phyloP scores from a whole-genome alignment of 2,113 vertebrate genomes.

The Toxotes chatareus region DNA sequence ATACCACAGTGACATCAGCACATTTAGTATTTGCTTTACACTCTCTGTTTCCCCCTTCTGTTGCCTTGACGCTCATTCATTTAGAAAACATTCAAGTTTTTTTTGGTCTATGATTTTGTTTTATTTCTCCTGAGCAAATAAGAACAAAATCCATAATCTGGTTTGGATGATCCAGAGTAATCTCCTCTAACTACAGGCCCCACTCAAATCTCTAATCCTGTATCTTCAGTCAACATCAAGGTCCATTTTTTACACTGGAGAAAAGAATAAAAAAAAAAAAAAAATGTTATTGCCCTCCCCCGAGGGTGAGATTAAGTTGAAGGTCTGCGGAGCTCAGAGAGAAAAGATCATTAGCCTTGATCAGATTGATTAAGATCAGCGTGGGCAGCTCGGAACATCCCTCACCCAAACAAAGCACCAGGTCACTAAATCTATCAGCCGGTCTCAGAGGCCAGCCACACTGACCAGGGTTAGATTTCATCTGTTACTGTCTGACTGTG shows the following conservation, averaged over 20 bases:
- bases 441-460: conserved; percentile 27
- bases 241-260: conserved; percentile 33
- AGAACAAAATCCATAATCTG: conserved; percentile 79
- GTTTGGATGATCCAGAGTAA: conserved; percentile 78
- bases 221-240: conserved; percentile 68
- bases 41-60: conserved; percentile 13
- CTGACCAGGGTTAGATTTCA: conserved; percentile 26
- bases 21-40: conserved; percentile 47
- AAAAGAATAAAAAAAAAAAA: not conserved
- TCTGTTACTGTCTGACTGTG: conserved; percentile 16
- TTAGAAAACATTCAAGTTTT: conserved; percentile 39
- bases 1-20: conserved; percentile 59
- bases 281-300: conserved; percentile 49
- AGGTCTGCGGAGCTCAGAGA: conserved; percentile 51
- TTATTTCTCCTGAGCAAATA: conserved; percentile 59
- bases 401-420: conserved; percentile 45
- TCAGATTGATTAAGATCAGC: conserved; percentile 73
- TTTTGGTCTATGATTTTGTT: conserved; percentile 44
- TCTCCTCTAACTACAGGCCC: conserved; percentile 75
- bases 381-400: conserved; percentile 42
- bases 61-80: conserved; percentile 5
- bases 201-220: conserved; percentile 75
- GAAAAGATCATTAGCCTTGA: conserved; percentile 76
- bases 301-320: conserved; percentile 66
- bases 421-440: conserved; percentile 46